Base-by-base conservation (phyloP, 2,113 vertebrate genomes). In the Geococcyx californianus region DNA sequence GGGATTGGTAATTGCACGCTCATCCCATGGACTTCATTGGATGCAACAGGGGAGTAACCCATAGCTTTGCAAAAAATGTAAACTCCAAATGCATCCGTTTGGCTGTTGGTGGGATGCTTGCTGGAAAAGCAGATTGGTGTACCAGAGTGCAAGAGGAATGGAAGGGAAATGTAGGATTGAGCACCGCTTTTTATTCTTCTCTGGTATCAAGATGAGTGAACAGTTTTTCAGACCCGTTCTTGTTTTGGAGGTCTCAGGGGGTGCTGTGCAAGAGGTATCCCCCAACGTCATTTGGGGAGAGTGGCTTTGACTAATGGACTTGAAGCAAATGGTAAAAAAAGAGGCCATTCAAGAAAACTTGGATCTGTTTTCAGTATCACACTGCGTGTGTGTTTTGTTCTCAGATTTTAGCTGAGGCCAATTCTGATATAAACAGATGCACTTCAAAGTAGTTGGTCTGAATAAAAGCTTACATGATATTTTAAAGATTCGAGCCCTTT, bases 401-500 rank as follows among this genome's bases (percentile, higher is more conserved):
- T 92, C 40, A 8, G 79, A 28, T 84, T 88, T 96, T 96, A 93
- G 82, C 83, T 60, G 88, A 69, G 85, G 88, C 88, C 90, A 92
- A 42, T 76, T 68, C 82, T 7, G 89, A 76, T 76, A 87, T 62
- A 95, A 97, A 96, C 95, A 95, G 93, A 95, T 87, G 92, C 87
- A 95, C 95, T 95, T 97, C 93, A 95, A 96, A 97, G 95, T 93
- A 87, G 58, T 85, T 95, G 62, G 70, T 88, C 83, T 90, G 90
- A 91, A 93, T 90, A 93, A 93, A 96, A 90, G 87, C 94, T 93
- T 96, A 96, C 94, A 94, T 69, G 93, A 78, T 92, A 81, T 93
- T 96, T 92, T 93, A 96, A 96, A 92, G 93, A 78, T 89, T 84
- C 52, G 82, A 79, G 36, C 58, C 93, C 66, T 93, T 66, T 7